Evolutionary conservation across 2,888 invertebrate species (phyloP).

Genomic region (Ctenicera cuprea): DNA sequence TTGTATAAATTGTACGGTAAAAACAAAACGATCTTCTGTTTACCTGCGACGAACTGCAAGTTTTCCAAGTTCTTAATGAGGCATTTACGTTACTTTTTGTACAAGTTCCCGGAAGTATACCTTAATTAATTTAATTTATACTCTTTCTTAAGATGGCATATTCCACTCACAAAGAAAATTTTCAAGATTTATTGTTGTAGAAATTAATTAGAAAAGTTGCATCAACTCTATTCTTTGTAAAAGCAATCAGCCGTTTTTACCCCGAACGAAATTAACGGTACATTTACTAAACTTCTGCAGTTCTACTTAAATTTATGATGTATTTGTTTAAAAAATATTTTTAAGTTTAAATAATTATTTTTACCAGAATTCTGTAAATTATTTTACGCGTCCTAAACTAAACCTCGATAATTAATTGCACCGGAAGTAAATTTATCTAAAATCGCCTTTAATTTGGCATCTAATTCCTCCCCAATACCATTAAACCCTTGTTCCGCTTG

Average conservation of each 20-base stretch:
- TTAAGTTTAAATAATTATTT: background rate
- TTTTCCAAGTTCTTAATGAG: background rate
- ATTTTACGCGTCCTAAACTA: background rate
- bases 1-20: background rate
- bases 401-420: slow-evolving; percentile 24
- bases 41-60: no score
- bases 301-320: background rate
- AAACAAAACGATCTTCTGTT: background rate
- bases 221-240: background rate
- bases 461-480: slow-evolving; percentile 25
- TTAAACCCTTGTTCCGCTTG: slow-evolving; percentile 12
- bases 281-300: background rate
- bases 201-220: slow-evolving; percentile 28
- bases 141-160: background rate
- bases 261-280: background rate
- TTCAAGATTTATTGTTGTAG: slow-evolving; percentile 2
- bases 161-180: background rate
- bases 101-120: background rate
- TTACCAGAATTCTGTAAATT: background rate
- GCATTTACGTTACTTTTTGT: background rate
- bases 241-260: background rate
- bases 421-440: slow-evolving; percentile 19
- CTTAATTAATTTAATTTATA: background rate
- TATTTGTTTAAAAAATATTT: background rate
- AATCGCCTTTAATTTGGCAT: slow-evolving; percentile 20